Percentiles rank a stretch among this genome's conserved stretches.
phyloP scores from a whole-genome alignment of 2,113 vertebrate genomes.

The Pachycephala philippinensis region DNA sequence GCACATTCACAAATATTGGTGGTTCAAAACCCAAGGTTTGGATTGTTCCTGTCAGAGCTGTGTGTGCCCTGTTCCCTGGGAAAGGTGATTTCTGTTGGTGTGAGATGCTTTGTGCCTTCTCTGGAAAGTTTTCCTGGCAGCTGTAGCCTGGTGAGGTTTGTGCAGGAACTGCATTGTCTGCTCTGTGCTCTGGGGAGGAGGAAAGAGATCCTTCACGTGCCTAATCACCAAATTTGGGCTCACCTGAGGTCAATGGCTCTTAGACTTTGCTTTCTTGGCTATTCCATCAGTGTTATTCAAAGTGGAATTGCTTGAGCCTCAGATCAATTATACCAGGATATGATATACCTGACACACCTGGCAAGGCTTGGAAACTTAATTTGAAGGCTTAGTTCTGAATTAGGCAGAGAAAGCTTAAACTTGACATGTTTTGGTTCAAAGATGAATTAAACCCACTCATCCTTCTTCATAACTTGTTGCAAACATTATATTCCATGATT shows the following conservation, averaged over 20 bases:
- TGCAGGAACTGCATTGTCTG: background rate
- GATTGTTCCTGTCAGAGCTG: background rate
- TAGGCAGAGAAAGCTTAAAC: background rate
- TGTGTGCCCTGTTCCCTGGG: background rate
- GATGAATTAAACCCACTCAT: background rate
- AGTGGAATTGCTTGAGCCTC: background rate
- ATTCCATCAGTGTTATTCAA: background rate
- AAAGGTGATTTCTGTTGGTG: background rate
- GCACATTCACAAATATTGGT: background rate
- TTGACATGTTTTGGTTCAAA: background rate
- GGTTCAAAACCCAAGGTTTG: accelerated
- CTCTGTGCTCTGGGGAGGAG: background rate
- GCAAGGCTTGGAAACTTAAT: background rate
- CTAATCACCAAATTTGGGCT: background rate
- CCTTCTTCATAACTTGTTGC: background rate
- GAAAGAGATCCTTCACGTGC: accelerated
- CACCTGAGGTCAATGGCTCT: background rate
- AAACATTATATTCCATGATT: slow-evolving; percentile 1
- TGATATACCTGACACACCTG: background rate
- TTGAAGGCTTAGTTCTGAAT: background rate
- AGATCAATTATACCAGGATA: background rate
- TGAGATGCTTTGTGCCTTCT: background rate
- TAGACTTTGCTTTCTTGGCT: background rate
- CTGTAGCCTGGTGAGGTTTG: background rate
- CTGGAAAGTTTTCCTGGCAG: background rate